Base-by-base conservation (phyloP, 30 jellyfish, hydroid and myxozoan species). In the Turritopsis dohrnii region DNA sequence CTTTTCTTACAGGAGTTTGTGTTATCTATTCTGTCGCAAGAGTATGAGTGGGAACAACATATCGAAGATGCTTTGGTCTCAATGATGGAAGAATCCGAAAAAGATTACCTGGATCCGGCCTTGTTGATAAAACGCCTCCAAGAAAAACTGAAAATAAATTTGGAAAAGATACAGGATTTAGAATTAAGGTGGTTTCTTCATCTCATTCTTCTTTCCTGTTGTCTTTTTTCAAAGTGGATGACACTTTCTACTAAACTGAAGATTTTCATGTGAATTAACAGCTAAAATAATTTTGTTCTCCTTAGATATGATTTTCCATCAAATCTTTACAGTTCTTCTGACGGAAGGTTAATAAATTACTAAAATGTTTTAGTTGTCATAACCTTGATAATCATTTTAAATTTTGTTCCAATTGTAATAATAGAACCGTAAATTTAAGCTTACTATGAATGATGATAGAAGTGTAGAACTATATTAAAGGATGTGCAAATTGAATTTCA, bases 41-140 rank as follows among this genome's bases (percentile, higher is more conserved):
- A 93, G 74, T 71, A 83, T 60, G 72, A 29, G 31, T 93, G 98
- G 98, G 96, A 93, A 79, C 96, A 88, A 77, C 90, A 84, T 21
- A 88, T 93, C 1, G 98, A 93, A 79, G 86, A 88, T 26, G 96
- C 98, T 1, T 54, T 93, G 66, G 92, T 29, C 16, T 92, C 88
- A 74, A 89, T 87, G 21, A 91, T 90, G 85, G 84, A 83, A 71
- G 77, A 52, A 21, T 88, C 52, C 16, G 72, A 21, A n/a, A 28
- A 82, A 8, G 87, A 86, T 52, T 75, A 30, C 53, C 81, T 73
- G 69, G 90, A 74, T 54, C 72, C 96, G 29, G 75, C 92, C 52
- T 83, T 75, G 28, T 52, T 81, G 41, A 76, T 88, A 21, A 41
- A 16, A 27, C 71, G 54, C 21, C 72, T 88, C 52, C 81, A 84